Evolutionary conservation across 2,797 vertebrate genomes (phyloP).

Genomic region (Chiroxiphia lanceolata): DNA sequence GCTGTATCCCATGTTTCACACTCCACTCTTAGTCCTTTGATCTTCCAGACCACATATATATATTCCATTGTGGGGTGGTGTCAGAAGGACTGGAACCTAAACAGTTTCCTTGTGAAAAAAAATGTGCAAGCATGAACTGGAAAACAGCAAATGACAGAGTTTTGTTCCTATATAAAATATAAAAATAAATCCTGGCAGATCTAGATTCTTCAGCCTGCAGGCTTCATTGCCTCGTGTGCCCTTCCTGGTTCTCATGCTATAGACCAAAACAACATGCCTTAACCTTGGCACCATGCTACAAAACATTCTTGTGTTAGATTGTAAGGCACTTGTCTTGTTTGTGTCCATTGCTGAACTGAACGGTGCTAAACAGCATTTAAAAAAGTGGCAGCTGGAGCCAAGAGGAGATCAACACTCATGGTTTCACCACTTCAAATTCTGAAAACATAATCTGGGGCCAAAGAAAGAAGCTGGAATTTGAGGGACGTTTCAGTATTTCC

Average conservation of each 20-base stretch:
- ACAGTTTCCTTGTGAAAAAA: background rate
- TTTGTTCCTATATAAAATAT: background rate
- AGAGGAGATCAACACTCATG: background rate
- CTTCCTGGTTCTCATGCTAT: slow-evolving; percentile 29
- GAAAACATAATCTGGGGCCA: background rate
- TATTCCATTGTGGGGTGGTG: background rate
- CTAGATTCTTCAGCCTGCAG: background rate
- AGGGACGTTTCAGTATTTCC: background rate
- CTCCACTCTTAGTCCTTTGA: background rate
- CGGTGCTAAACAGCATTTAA: background rate
- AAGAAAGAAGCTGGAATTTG: background rate
- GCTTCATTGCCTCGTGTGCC: background rate
- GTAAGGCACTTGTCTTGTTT: background rate
- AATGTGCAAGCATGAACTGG: background rate
- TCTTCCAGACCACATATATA: background rate
- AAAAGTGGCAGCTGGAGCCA: background rate
- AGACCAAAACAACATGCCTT: slow-evolving; percentile 20
- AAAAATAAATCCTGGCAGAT: background rate
- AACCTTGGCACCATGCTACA: slow-evolving; percentile 3
- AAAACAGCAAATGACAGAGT: background rate
- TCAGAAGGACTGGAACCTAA: background rate
- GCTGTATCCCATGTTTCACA: background rate
- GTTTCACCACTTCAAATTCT: background rate
- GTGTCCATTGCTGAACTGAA: background rate
- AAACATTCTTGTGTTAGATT: background rate